Percentiles rank a stretch among this genome's conserved stretches.
Conservation (phyloP, 2,888 invertebrate species). For the Caenorhabditis afra region DNA sequence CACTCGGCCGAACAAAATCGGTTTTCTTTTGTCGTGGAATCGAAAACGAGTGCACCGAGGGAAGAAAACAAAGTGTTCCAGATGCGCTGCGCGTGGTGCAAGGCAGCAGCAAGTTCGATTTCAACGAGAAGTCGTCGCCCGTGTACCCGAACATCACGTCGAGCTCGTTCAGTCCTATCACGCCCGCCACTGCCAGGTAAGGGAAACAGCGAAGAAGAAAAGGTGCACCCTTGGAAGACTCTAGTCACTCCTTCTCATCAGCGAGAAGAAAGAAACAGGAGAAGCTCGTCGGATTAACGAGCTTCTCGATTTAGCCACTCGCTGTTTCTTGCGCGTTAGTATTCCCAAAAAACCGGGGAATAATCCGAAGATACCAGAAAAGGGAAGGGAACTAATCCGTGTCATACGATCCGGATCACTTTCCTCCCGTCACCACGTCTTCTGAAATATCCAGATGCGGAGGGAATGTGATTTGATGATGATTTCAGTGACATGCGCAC, state of each 20-base stretch:
- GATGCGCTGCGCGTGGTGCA: slow-evolving; percentile 62
- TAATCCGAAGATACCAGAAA: slow-evolving; percentile 45
- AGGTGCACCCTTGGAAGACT: slow-evolving; percentile 23
- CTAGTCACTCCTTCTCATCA: slow-evolving; percentile 15
- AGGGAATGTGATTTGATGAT: not conserved
- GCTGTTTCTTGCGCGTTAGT: slow-evolving; percentile 18
- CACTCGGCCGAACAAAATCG: slow-evolving; percentile 22
- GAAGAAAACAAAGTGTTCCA: slow-evolving; percentile 44
- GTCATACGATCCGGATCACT: slow-evolving; percentile 45
- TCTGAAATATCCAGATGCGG: slow-evolving; percentile 26
- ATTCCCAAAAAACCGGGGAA: slow-evolving; percentile 24
- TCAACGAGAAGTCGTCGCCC: slow-evolving; percentile 38
- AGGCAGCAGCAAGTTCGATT: slow-evolving; percentile 55
- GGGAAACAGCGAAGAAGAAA: not conserved
- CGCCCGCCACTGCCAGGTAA: slow-evolving; percentile 50
- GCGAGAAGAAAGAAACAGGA: not conserved
- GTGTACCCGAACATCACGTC: slow-evolving; percentile 21
- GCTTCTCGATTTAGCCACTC: slow-evolving; percentile 27
- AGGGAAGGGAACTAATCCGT: slow-evolving; percentile 26
- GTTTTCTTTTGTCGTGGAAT: slow-evolving; percentile 40
- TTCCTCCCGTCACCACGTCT: slow-evolving; percentile 24
- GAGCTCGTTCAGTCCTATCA: slow-evolving; percentile 40
- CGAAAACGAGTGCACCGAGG: not conserved
- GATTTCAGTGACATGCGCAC: slow-evolving; percentile 51
- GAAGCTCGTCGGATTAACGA: slow-evolving; percentile 34